Evolutionary conservation across 1,140 invertebrate genomes (phyloP), one percentile per base, ranked within the genome.

Genomic region (Dysdera silvatica): DNA sequence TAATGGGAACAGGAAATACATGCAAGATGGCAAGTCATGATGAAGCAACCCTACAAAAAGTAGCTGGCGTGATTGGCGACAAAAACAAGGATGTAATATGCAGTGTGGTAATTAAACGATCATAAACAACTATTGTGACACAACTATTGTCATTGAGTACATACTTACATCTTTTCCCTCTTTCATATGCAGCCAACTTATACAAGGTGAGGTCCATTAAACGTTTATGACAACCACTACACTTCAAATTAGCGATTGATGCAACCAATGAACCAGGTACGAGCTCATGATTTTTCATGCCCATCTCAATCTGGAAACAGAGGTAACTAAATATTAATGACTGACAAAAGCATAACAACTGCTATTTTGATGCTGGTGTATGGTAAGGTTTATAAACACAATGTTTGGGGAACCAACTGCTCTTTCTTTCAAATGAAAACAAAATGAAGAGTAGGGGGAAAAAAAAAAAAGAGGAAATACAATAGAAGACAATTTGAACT

Each of bases 241-340:
- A 84, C 67, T 86, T 86, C 4, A 99, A 79, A 77, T 90, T 90
- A 31, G 96, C 94, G 73, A 99, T 96, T n/a, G 88, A 86, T 29
- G 93, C 90, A 14, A 91, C 85, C 20, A 99, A 76, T 0, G 86
- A 80, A 4, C 83, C 84, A 2, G 95, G 94, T 3, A 99, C 95
- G 4, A 98, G 76, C 77, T 99, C 95, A 73, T 99, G 96, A 75
- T 99, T 99, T 74, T 96, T 97, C 93, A 98, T 97, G 10, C 95
- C 95, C 95, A 98, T 98, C 82, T 99, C 95, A 76, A 99, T 87
- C 91, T 95, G 69, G 52, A 78, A 76, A 63, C 45, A 49, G 57
- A 58, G 61, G 52, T 24, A 67, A 63, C 53, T 41, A 29, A 47
- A 60, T n/a, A 41, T 45, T 26, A 55, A 55, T 16, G 18, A 37